Base-by-base conservation (phyloP, 2,797 vertebrate species). In the Poeciliopsis presidionis region DNA sequence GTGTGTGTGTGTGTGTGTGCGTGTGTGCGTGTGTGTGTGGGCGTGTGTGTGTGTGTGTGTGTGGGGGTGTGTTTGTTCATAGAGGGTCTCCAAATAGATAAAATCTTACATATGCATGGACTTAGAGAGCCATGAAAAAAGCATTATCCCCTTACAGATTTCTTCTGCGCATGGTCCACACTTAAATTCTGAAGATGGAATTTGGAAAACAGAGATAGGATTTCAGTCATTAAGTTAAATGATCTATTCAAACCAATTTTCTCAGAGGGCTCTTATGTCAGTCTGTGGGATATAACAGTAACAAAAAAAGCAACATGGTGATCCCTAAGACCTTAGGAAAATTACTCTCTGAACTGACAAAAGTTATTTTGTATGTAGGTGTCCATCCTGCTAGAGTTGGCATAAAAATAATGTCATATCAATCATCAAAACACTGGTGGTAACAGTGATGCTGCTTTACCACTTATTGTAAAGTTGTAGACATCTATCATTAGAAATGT, bases 101-200 rank as follows among this genome's bases (percentile, higher is more conserved):
- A 70, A n/a, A 45, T 46, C 25, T 39, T 78, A 72, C 28, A 72
- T 77, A 69, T 88, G 78, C n/a, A 45, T 73, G n/a, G 18, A 18
- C 25, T 70, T 28, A 18, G 0, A 25, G 67, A 14, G 25, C 13
- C 41, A 28, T 70, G 6, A 53, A 70, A 45, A 46, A 70, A 16
- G 13, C 6, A n/a, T 46, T 28, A 16, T 12, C 20, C 63, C 16
- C 18, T 67, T 14, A 28, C 22, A 28, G 22, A 67, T 45, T 70
- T 70, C 7, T 28, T 8, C 41, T 16, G 1, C 11, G 43, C 8
- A 45, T 63, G 6, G 5, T 25, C 41, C 25, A 67, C 67, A 45
- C 12, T n/a, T 70, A 70, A 11, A 67, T 5, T 70, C 22, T 28
- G 25, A 25, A 43, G 39, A 43, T 70, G 22, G 22, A 25, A 25